Percentiles rank a stretch among this genome's conserved stretches.
Evolutionary conservation across 2,113 vertebrate genomes (phyloP).

Genomic region (Mesembrinibis cayennensis): DNA sequence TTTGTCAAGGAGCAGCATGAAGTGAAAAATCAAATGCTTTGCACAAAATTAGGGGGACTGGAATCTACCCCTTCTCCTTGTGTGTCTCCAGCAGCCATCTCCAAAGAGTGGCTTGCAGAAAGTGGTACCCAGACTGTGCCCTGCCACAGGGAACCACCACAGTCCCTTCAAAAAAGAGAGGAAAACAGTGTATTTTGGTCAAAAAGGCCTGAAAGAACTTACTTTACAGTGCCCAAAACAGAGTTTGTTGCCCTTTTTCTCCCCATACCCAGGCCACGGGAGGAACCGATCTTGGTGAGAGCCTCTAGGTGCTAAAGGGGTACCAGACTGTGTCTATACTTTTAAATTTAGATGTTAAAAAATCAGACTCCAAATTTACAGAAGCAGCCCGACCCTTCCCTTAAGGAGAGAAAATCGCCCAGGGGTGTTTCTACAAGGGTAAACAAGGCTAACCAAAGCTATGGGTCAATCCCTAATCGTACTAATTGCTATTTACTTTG

Average conservation of each 20-base stretch:
- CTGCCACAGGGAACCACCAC: background rate
- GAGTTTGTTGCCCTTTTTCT: background rate
- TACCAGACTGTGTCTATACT: too few species aligned
- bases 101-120: background rate
- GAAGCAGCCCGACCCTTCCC: background rate
- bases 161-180: background rate
- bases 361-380: background rate
- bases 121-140: background rate
- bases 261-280: background rate
- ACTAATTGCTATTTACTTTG: constrained; percentile 46
- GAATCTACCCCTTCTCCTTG: background rate
- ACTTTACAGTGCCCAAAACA: background rate
- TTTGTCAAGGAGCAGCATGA: background rate
- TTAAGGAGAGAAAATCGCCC: background rate
- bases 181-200: background rate
- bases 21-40: background rate
- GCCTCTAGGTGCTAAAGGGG: background rate
- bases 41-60: background rate
- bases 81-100: background rate
- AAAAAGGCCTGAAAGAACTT: background rate
- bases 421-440: background rate
- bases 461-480: background rate
- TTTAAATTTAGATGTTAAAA: background rate
- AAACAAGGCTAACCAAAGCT: background rate
- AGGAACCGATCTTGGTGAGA: background rate